Evolutionary conservation across 1,140 invertebrate genomes (phyloP).

Genomic region (Steinernema feltiae): DNA sequence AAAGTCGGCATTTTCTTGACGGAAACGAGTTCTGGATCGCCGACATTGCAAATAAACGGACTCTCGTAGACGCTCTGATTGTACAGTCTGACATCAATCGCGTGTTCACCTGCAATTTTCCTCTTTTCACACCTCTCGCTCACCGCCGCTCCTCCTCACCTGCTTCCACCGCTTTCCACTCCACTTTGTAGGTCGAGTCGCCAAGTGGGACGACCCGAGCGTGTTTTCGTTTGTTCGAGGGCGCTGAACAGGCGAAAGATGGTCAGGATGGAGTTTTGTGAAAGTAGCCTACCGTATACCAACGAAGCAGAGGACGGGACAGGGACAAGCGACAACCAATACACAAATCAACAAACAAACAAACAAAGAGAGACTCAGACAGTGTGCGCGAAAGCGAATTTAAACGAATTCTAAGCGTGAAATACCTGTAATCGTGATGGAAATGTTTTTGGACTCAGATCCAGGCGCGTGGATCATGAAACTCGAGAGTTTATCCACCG

Average conservation of each 20-base stretch:
- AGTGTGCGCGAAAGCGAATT: not conserved
- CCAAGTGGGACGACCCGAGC: conserved; percentile 54
- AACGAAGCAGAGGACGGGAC: conserved; percentile 16
- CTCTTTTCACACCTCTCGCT: not conserved
- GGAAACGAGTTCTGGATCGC: conserved; percentile 72
- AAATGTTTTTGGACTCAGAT: conserved; percentile 60
- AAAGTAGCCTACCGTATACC: conserved; percentile 17
- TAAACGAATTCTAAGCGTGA: not conserved
- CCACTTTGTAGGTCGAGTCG: conserved; percentile 59
- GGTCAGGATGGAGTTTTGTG: conserved; percentile 3
- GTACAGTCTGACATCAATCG: conserved; percentile 66
- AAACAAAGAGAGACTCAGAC: conserved; percentile 18
- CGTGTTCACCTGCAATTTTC: conserved; percentile 66
- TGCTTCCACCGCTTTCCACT: conserved; percentile 66
- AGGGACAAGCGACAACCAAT: too few relatives aligned
- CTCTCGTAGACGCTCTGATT: conserved; percentile 66
- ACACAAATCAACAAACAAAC: conserved; percentile 12
- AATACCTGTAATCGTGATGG: conserved; percentile 60
- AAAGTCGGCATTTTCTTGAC: conserved; percentile 68
- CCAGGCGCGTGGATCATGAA: conserved; percentile 66
- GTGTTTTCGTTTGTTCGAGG: conserved; percentile 57
- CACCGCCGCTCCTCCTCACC: conserved; percentile 56
- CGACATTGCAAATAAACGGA: conserved; percentile 67
- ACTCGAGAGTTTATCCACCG: conserved; percentile 64
- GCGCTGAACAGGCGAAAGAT: conserved; percentile 48